Conservation (phyloP, 2,888 invertebrate genomes). For the Deilephila porcellus region DNA sequence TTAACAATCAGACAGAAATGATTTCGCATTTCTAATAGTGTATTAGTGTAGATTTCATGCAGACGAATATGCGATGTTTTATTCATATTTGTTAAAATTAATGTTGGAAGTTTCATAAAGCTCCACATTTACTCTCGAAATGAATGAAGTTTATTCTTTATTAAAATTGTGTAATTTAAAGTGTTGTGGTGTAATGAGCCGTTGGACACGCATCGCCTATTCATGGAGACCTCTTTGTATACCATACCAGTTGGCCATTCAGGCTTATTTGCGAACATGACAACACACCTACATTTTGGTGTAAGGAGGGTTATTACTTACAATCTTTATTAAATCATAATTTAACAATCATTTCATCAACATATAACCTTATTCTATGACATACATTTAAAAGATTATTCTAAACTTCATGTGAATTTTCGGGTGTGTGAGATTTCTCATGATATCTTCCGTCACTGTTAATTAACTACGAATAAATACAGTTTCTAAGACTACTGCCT, state of each 20-base stretch:
- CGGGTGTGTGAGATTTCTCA: too few species aligned
- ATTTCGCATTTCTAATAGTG: too few species aligned
- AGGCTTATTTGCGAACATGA: constrained; percentile 34
- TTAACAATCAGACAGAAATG: too few species aligned
- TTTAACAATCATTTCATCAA: too few species aligned
- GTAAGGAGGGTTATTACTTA: constrained; percentile 21
- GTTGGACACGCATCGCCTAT: constrained; percentile 47
- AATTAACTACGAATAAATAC: too few species aligned
- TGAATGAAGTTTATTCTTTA: constrained; percentile 23
- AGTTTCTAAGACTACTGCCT: too few species aligned
- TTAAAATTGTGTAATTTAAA: constrained; percentile 26
- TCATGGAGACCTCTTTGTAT: constrained; percentile 43
- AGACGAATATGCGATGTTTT: not conserved
- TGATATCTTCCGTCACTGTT: too few species aligned
- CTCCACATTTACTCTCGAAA: not conserved
- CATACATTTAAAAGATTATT: too few species aligned
- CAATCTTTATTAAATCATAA: too few species aligned
- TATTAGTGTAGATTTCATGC: too few species aligned
- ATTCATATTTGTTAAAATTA: not conserved
- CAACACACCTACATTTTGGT: constrained; percentile 27
- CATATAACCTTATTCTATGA: too few species aligned
- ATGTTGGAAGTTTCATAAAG: not conserved
- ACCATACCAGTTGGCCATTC: constrained; percentile 36
- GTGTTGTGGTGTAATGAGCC: constrained; percentile 38
- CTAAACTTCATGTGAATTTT: too few species aligned